These are phyloP conservation scores for Drosophila phalerata DNA, from an alignment of 2,888 invertebrate species.

Conservation along the genomic window DNA sequence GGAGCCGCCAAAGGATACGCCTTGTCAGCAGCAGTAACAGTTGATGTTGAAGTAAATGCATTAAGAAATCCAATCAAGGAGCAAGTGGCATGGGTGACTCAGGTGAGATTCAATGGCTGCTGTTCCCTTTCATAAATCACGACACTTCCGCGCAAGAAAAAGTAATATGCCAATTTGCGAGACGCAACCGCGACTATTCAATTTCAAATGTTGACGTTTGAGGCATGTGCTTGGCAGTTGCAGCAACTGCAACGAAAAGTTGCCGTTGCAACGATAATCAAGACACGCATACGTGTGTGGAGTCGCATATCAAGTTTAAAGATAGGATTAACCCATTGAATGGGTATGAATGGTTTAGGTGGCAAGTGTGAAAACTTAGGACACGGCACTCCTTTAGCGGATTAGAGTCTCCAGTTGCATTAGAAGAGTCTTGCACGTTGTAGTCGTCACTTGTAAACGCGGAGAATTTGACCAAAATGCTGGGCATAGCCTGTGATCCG, in stretches of 20 bases:
- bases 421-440: constrained; percentile 81
- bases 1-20: constrained; percentile 36
- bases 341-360: constrained; percentile 10
- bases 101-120: constrained; percentile 67
- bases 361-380: constrained; percentile 46
- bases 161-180: constrained; percentile 16
- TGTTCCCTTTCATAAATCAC: constrained; percentile 43
- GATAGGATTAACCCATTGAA: constrained; percentile 60
- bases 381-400: constrained; percentile 40
- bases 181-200: constrained; percentile 78
- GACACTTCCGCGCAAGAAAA: constrained; percentile 25
- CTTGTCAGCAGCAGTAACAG: constrained; percentile 22
- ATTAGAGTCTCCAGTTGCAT: constrained; percentile 51
- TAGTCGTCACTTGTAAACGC: constrained; percentile 61
- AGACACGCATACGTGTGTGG: constrained; percentile 51
- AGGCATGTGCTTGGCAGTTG: constrained; percentile 57
- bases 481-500: constrained; percentile 85
- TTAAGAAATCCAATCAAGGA: constrained; percentile 41
- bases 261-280: constrained; percentile 58
- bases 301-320: constrained; percentile 46
- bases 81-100: constrained; percentile 80
- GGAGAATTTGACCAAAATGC: constrained; percentile 73
- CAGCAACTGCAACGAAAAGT: constrained; percentile 55
- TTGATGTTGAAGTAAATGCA: constrained; percentile 24
- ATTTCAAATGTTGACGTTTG: constrained; percentile 71